A percentile compares a stretch with the other conserved stretches of the same genome.
Evolutionary conservation across 1,140 invertebrate species (phyloP).

Genomic region (Aethina tumida): DNA sequence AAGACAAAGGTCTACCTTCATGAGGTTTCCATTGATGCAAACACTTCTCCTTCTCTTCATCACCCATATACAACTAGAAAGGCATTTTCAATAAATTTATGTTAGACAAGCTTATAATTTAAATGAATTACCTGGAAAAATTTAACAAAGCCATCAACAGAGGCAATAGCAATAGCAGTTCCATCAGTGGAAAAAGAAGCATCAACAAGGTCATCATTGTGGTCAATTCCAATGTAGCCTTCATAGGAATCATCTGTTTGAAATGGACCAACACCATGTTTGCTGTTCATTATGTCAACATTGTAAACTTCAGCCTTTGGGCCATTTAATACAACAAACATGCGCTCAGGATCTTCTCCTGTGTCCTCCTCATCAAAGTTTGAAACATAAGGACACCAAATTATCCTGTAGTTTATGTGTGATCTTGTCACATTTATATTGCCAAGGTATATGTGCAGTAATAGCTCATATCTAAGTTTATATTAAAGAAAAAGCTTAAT

Average conservation of each 20-base stretch:
- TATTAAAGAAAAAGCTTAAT: slow-evolving; percentile 10
- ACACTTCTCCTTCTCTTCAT: slow-evolving; percentile 57
- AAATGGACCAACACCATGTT: slow-evolving; percentile 41
- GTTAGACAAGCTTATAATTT: neutral
- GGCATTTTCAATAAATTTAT: slow-evolving; percentile 38
- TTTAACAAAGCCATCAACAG: slow-evolving; percentile 76
- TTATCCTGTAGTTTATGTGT: slow-evolving; percentile 54
- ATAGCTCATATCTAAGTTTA: slow-evolving; percentile 26
- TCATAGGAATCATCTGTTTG: slow-evolving; percentile 40
- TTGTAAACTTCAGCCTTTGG: slow-evolving; percentile 58
- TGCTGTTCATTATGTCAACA: slow-evolving; percentile 42
- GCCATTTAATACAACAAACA: slow-evolving; percentile 72
- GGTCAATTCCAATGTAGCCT: slow-evolving; percentile 55
- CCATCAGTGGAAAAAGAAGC: slow-evolving; percentile 89
- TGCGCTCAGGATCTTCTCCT: slow-evolving; percentile 63
- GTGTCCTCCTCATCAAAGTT: slow-evolving; percentile 49
- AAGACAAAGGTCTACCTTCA: slow-evolving; percentile 71
- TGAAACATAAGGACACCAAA: slow-evolving; percentile 90
- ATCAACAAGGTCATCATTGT: slow-evolving; percentile 65
- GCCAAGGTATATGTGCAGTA: slow-evolving; percentile 46
- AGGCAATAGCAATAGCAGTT: slow-evolving; percentile 81
- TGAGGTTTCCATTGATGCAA: slow-evolving; percentile 89
- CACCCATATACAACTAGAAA: slow-evolving; percentile 66
- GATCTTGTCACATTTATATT: slow-evolving; percentile 36
- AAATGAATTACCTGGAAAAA: slow-evolving; percentile 69